These are phyloP conservation scores for Paratrypauchen microcephalus DNA, from an alignment of 2,797 vertebrate species.

Conservation along the genomic window DNA sequence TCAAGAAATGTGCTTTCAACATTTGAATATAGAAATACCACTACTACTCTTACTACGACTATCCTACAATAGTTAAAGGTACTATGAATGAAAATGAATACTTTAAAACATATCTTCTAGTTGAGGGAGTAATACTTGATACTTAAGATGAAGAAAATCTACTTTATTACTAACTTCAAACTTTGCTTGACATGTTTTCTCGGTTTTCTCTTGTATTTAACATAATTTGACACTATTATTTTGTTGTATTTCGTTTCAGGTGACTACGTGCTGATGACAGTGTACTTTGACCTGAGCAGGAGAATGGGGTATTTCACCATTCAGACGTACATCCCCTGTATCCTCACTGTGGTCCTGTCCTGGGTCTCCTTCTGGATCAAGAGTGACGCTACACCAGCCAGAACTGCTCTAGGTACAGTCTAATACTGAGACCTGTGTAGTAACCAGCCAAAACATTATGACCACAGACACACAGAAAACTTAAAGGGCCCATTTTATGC, in stretches of 20 bases:
- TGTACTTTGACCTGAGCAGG: constrained; percentile 94
- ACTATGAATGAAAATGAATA: too few species aligned
- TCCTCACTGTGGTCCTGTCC: constrained; percentile 94
- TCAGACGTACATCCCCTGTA: constrained; percentile 97
- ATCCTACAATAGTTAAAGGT: too few species aligned
- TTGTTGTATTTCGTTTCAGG: constrained; percentile 69
- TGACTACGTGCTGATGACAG: constrained; percentile 94
- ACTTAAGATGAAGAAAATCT: not conserved
- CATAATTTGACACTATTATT: too few species aligned
- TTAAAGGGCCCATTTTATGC: too few species aligned
- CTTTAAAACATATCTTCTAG: not conserved
- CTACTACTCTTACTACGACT: too few species aligned
- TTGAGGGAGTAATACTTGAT: not conserved
- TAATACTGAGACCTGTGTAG: too few species aligned
- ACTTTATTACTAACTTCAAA: too few species aligned
- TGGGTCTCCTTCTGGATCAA: constrained; percentile 99
- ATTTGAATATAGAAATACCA: too few species aligned
- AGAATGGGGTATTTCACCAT: constrained; percentile 99
- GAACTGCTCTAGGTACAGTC: constrained; percentile 75
- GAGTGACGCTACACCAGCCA: constrained; percentile 93
- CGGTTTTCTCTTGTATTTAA: too few species aligned
- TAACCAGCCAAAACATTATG: too few species aligned
- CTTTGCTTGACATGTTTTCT: not conserved
- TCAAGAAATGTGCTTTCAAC: too few species aligned
- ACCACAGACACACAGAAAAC: too few species aligned